Evolutionary conservation across 2,888 invertebrate genomes (phyloP).

Genomic region (Stenodema calcarata): DNA sequence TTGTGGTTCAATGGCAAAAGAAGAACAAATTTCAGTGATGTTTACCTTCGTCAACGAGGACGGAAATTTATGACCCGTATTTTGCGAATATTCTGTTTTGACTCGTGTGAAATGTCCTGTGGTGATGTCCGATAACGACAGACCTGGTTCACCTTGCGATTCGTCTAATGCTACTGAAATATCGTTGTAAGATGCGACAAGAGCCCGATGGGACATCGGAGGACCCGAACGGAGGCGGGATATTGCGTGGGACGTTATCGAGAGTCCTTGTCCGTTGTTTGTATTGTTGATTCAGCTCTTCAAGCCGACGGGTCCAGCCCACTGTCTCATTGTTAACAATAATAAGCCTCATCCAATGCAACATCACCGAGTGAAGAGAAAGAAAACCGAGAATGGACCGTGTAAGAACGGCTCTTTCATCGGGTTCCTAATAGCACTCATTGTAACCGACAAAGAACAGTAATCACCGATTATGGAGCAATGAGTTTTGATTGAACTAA

Average conservation of each 20-base stretch:
- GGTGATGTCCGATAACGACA: too few species aligned
- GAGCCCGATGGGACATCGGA: background rate
- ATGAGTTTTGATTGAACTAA: too few species aligned
- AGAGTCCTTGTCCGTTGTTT: conserved; percentile 13
- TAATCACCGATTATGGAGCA: too few species aligned
- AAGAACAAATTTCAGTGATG: too few species aligned
- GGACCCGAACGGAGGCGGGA: background rate
- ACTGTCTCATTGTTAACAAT: background rate
- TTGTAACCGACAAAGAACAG: too few species aligned
- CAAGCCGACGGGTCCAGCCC: background rate
- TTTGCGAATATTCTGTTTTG: too few species aligned
- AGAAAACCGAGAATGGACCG: background rate
- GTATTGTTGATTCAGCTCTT: conserved; percentile 42
- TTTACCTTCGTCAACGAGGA: too few species aligned
- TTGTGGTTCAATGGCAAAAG: too few species aligned
- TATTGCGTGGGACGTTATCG: background rate
- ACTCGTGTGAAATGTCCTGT: too few species aligned
- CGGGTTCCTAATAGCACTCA: too few species aligned
- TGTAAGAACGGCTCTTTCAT: background rate
- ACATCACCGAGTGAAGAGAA: background rate
- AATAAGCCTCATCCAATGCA: background rate
- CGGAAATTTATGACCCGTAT: too few species aligned
- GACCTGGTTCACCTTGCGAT: too few species aligned
- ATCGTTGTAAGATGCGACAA: background rate
- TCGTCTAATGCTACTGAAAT: background rate